Conservation (phyloP, 2,888 invertebrate genomes). For the Metopia argyrocephala region DNA sequence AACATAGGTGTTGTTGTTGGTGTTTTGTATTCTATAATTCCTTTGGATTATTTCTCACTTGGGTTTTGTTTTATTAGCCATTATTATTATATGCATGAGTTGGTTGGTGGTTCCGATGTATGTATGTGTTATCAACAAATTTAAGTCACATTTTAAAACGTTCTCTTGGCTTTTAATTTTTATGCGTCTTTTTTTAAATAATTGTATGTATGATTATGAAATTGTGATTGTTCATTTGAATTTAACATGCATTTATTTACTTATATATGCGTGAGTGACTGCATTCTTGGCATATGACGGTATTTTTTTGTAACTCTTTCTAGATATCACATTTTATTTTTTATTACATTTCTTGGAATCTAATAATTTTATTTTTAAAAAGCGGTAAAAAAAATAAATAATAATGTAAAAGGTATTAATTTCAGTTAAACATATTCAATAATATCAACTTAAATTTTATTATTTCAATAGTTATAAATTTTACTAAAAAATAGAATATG, state of each 20-base stretch:
- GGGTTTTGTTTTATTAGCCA: slow-evolving; percentile 24
- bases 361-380: background rate
- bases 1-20: slow-evolving; percentile 7
- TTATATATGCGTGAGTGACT: slow-evolving; percentile 34
- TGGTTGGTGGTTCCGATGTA: slow-evolving; percentile 9
- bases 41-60: background rate
- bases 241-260: slow-evolving; percentile 23
- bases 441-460: background rate
- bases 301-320: background rate
- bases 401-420: background rate
- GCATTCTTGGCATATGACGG: background rate
- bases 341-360: background rate
- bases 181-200: background rate
- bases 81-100: background rate
- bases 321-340: background rate
- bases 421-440: background rate
- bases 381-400: background rate
- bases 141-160: slow-evolving; percentile 4
- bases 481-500: too few species aligned
- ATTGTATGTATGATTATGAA: slow-evolving; percentile 36
- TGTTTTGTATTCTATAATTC: background rate
- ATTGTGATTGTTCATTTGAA: slow-evolving; percentile 40
- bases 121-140: background rate
- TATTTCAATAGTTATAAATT: too few species aligned
- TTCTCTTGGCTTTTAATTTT: slow-evolving; percentile 29